A percentile compares a stretch with the other conserved stretches of the same genome.
Evolutionary conservation across 2,113 vertebrate species (phyloP).

Genomic region (Narcine bancroftii): DNA sequence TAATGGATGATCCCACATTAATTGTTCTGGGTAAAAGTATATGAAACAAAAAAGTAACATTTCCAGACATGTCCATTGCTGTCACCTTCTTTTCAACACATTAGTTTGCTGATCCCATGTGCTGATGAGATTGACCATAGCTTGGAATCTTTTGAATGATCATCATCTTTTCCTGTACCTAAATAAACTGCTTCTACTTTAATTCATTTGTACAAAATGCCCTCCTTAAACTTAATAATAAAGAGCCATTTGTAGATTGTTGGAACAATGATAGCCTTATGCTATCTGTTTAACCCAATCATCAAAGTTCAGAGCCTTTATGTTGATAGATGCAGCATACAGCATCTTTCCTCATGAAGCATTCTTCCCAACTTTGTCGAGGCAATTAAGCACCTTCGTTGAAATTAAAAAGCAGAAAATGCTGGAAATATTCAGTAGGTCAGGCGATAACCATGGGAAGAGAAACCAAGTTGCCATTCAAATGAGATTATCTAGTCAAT

Average conservation of each 20-base stretch:
- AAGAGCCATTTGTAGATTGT: neutral
- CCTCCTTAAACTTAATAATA: neutral
- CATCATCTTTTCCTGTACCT: neutral
- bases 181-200: neutral
- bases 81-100: neutral
- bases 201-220: neutral
- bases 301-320: neutral
- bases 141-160: neutral
- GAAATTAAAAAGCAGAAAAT: too few species aligned
- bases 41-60: neutral
- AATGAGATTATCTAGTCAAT: too few species aligned
- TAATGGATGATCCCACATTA: neutral
- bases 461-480: too few species aligned
- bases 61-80: neutral
- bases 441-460: too few species aligned
- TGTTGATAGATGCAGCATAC: neutral
- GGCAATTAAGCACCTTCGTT: too few species aligned
- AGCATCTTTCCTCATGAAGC: neutral
- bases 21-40: neutral
- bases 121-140: neutral
- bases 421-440: too few species aligned
- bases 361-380: too few species aligned
- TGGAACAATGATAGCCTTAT: neutral
- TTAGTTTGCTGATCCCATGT: neutral
- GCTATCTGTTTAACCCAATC: neutral